phyloP scores from a whole-genome alignment of 2,797 vertebrate species.

The Adelosebastes latens region DNA sequence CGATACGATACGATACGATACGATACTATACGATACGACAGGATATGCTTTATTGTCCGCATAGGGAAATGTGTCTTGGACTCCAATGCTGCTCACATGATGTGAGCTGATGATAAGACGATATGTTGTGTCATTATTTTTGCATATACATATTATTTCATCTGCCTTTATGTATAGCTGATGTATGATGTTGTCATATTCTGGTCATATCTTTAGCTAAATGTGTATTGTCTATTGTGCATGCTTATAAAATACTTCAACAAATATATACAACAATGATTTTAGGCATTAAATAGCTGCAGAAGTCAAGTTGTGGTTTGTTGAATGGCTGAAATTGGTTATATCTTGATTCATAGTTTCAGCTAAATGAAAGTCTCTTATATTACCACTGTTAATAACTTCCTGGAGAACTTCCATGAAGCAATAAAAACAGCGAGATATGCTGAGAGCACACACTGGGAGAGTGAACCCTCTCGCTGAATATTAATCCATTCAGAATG shows the following conservation, averaged over 20 bases:
- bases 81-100: too few relatives aligned
- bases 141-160: neutral
- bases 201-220: neutral
- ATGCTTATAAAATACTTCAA: neutral
- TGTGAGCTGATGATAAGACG: too few relatives aligned
- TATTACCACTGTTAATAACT: constrained; percentile 7
- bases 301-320: neutral
- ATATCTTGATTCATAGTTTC: neutral
- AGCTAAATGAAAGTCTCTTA: neutral
- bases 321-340: neutral
- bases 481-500: constrained; percentile 46
- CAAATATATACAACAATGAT: neutral
- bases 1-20: too few relatives aligned
- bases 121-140: too few relatives aligned
- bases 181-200: neutral
- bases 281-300: neutral
- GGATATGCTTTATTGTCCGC: too few relatives aligned
- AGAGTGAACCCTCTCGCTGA: constrained; percentile 30
- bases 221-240: neutral
- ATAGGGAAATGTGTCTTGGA: too few relatives aligned
- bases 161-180: neutral
- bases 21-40: too few relatives aligned
- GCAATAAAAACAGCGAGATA: constrained; percentile 35
- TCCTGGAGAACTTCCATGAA: constrained; percentile 29
- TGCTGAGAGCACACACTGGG: constrained; percentile 15